Evolutionary conservation across 2,113 vertebrate genomes (phyloP).

Genomic region (Maccullochella peelii): DNA sequence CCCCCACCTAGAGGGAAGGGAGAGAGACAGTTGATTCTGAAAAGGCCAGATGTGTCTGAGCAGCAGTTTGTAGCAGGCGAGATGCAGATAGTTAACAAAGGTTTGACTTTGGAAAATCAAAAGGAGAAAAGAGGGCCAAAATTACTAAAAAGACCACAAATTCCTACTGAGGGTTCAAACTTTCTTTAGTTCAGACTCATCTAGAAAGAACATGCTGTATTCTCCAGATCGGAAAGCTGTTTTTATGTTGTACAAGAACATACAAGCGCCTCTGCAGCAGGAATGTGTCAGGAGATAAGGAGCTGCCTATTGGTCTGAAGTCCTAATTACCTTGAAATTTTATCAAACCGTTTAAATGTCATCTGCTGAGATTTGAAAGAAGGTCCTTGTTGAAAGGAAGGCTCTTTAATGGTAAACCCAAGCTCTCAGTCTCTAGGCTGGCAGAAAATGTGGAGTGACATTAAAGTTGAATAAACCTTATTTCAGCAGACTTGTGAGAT

Average conservation of each 20-base stretch:
- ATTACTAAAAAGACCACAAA: not conserved
- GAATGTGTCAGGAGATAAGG: no score
- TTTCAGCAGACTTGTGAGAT: not conserved
- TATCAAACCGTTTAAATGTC: no score
- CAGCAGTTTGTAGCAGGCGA: not conserved
- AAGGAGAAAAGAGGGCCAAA: not conserved
- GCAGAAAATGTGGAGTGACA: not conserved
- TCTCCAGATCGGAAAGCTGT: no score
- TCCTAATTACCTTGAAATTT: no score
- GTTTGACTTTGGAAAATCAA: not conserved
- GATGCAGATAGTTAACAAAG: not conserved
- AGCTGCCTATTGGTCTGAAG: no score
- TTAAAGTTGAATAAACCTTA: not conserved
- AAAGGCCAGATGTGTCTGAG: not conserved
- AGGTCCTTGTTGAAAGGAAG: no score
- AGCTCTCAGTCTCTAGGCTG: no score
- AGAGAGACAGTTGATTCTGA: not conserved
- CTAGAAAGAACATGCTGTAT: not conserved
- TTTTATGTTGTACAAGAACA: no score
- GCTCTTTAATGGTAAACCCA: no score
- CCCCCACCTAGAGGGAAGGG: constrained; percentile 26
- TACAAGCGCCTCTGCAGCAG: no score
- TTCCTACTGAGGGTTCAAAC: not conserved
- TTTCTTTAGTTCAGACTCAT: not conserved
- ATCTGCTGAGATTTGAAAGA: no score